Percentiles rank a stretch among this genome's conserved stretches.
Conservation (phyloP, 1,140 invertebrate species). For the Calosoma granatense region DNA sequence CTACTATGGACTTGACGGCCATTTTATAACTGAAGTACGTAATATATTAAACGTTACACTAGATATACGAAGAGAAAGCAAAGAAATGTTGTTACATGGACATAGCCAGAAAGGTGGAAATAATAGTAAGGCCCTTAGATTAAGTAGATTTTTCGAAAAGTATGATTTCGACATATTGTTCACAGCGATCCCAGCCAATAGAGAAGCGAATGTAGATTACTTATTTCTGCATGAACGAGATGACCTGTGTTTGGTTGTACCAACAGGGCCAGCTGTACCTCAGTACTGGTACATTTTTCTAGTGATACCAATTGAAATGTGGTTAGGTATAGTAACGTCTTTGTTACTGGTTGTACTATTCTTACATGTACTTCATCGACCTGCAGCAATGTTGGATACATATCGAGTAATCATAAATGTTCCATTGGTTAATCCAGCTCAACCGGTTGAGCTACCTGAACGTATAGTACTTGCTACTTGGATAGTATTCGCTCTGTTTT, state of each 20-base stretch:
- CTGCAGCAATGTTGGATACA: background rate
- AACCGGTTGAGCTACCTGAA: background rate
- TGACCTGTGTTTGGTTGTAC: constrained; percentile 1
- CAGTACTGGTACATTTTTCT: background rate
- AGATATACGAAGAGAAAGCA: background rate
- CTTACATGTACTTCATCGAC: background rate
- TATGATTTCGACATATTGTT: constrained; percentile 8
- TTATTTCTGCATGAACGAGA: background rate
- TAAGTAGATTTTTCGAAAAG: background rate
- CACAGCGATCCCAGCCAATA: background rate
- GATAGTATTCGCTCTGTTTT: background rate
- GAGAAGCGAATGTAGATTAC: background rate
- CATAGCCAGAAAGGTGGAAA: background rate
- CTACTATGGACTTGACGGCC: background rate
- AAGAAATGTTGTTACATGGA: background rate
- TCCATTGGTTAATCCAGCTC: background rate
- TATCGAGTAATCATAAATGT: background rate
- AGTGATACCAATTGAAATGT: background rate
- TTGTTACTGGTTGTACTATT: background rate
- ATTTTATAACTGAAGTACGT: background rate
- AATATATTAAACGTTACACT: background rate
- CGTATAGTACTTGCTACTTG: background rate
- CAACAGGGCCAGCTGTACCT: background rate
- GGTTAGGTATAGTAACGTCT: background rate
- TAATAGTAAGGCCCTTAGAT: background rate